Evolutionary conservation across 2,797 vertebrate species (phyloP).

Genomic region (Esox lucius): DNA sequence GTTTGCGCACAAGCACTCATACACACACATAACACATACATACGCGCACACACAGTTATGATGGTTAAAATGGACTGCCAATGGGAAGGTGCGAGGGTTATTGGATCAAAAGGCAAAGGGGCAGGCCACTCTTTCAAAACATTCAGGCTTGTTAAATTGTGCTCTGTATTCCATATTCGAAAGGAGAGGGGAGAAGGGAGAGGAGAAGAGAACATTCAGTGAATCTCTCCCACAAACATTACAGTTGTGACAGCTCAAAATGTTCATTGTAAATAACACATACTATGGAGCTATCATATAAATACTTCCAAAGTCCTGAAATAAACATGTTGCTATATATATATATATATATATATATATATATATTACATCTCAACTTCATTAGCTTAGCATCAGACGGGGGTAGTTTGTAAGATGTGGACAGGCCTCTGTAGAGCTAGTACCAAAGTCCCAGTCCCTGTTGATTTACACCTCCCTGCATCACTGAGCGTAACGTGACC

Average conservation of each 20-base stretch:
- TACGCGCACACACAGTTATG: slow-evolving; percentile 58
- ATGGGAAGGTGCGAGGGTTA: slow-evolving; percentile 55
- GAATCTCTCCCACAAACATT: not conserved
- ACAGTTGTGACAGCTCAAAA: not conserved
- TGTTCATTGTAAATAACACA: not conserved
- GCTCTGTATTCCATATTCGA: slow-evolving; percentile 49
- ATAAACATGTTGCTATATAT: not conserved
- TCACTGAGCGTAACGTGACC: slow-evolving; percentile 30
- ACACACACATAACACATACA: not conserved
- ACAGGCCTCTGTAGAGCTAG: slow-evolving; percentile 36
- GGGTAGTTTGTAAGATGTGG: slow-evolving; percentile 1
- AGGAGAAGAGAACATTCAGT: slow-evolving; percentile 17
- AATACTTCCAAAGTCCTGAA: not conserved
- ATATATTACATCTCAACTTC: not conserved
- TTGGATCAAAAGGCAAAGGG: slow-evolving; percentile 68
- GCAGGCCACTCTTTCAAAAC: slow-evolving; percentile 61
- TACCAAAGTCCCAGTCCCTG: slow-evolving; percentile 8
- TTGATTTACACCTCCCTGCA: slow-evolving; percentile 31
- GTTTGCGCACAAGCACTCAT: too few relatives aligned
- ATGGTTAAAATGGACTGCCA: slow-evolving; percentile 59
- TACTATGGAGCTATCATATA: not conserved
- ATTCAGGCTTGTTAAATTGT: slow-evolving; percentile 59
- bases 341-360: not conserved
- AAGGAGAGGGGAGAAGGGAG: not conserved
- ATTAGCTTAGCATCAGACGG: slow-evolving; percentile 19